These are phyloP conservation scores for Congeria kusceri DNA, from an alignment of 2,888 invertebrate species.

Conservation along the genomic window DNA sequence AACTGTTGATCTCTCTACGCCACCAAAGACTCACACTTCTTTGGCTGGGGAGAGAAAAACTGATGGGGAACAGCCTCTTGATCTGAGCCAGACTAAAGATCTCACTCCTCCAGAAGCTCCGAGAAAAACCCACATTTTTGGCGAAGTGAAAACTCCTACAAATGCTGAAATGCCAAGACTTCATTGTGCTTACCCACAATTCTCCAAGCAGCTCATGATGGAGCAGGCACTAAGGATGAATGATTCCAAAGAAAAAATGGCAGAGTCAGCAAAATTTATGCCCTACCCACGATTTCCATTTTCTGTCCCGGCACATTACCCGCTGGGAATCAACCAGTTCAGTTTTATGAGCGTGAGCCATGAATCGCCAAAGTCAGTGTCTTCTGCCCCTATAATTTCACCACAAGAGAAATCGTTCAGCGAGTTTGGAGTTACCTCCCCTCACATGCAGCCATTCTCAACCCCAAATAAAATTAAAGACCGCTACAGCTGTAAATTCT, in stretches of 20 bases:
- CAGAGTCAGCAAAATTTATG: constrained; percentile 74
- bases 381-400: constrained; percentile 53
- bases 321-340: constrained; percentile 70
- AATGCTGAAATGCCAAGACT: constrained; percentile 74
- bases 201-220: constrained; percentile 71
- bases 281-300: constrained; percentile 77
- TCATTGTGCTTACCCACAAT: constrained; percentile 90
- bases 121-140: constrained; percentile 82
- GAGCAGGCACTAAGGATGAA: constrained; percentile 73
- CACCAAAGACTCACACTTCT: constrained; percentile 52
- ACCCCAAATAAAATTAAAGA: constrained; percentile 92
- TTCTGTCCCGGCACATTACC: constrained; percentile 69
- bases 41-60: constrained; percentile 87
- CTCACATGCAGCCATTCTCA: constrained; percentile 54
- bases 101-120: constrained; percentile 73
- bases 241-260: constrained; percentile 80
- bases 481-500: constrained; percentile 98
- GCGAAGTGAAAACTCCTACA: constrained; percentile 83
- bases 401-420: constrained; percentile 53
- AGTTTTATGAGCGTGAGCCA: constrained; percentile 67
- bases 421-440: constrained; percentile 51
- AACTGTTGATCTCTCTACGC: constrained; percentile 39
- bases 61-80: constrained; percentile 87
- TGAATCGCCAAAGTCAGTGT: constrained; percentile 67
- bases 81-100: constrained; percentile 91